phyloP scores from a whole-genome alignment of 2,113 vertebrate species.

The Urocynchramus pylzowi region DNA sequence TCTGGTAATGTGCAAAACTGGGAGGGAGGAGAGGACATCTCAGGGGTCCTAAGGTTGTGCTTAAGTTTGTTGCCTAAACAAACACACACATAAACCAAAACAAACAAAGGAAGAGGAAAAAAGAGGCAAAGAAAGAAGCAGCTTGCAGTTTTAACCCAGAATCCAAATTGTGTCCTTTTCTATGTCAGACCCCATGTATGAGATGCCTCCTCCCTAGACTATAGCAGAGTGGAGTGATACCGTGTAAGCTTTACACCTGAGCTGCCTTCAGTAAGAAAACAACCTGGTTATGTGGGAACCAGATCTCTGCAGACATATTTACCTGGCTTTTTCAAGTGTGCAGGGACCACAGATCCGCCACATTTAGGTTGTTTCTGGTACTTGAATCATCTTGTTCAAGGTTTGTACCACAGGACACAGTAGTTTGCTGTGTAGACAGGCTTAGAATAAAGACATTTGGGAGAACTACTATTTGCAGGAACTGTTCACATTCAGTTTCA shows the following conservation, averaged over 20 bases:
- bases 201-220: neutral
- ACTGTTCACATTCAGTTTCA: neutral
- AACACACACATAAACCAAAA: neutral
- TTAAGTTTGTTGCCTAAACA: neutral
- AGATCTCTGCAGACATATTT: neutral
- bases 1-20: neutral
- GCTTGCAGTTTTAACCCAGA: neutral
- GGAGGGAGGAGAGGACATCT: neutral
- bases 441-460: neutral
- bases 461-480: neutral
- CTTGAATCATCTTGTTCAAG: neutral
- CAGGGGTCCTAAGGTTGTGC: neutral
- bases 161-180: neutral
- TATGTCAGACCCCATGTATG: neutral
- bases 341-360: neutral
- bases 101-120: fast-evolving
- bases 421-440: neutral
- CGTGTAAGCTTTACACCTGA: neutral
- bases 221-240: neutral
- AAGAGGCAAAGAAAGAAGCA: neutral
- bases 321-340: neutral
- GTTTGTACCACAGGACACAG: fast-evolving
- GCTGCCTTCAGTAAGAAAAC: neutral
- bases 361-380: neutral
- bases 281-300: neutral